Base-by-base conservation (phyloP, 2,113 vertebrate genomes). In the Candoia aspera region DNA sequence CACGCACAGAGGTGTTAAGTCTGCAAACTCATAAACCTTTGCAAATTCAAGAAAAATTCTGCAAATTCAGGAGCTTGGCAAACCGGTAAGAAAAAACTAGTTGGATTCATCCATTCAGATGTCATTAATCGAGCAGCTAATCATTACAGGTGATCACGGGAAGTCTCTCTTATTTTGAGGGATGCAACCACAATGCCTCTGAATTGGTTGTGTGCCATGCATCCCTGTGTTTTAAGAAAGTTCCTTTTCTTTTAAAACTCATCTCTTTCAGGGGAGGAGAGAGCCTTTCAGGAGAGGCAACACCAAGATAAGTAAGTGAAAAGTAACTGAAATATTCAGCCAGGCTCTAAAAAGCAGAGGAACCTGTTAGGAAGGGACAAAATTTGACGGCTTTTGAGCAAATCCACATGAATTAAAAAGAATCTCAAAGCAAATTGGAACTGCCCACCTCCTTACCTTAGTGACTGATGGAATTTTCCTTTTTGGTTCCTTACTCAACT, bases 351-450 rank as follows among this genome's bases (percentile, higher is more conserved):
- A 42, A 57, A 58, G 19, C 23, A 37, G 54, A 26, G 13, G 24
- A 68, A 54, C 42, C 24, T 19, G 55, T 0, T 29, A 0, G 57
- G 29, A 17, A 10, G 37, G 37, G 2, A 29, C 4, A 17, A 33
- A 90, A 86, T 9, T 97, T 97, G 98, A 97, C 97, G 95, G 97
- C 96, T 98, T 98, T 97, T 8, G 86, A 92, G 91, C 96, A 97
- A 98, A 97, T 95, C 96, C 93, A 88, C 29, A 57, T 62, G 58
- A 89, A 95, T 95, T 93, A 29, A 62, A 60, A 87, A 0, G 85
- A 3, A 86, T 59, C 79, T 26, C 89, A 54, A 83, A 55, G 42
- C 33, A 4, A 42, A 17, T 53, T 29, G 23, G 88, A 33, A 55
- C 92, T 33, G 94, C 93, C 91, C 90, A 8, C 86, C 49, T 24